Evolutionary conservation across 2,797 vertebrate species (phyloP), one percentile per base, ranked within the genome.

Genomic region (Falco naumanni): DNA sequence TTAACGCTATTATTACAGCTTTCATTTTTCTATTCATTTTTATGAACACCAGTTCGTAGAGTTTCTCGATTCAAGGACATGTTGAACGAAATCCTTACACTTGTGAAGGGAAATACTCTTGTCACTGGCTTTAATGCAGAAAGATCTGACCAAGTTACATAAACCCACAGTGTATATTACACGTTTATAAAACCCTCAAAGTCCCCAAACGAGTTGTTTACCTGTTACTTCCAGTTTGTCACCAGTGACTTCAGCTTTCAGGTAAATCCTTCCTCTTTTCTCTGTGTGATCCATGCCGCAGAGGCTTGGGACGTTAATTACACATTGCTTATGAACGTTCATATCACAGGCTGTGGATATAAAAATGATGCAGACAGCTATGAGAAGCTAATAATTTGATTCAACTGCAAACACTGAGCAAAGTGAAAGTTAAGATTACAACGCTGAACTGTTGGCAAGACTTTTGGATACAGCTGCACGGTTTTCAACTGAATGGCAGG

Each of bases 251-350:
- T 99, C 99, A 5, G 99, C 99, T 97, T 99, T 99, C 96, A 99
- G 99, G 92, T 99, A 99, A 90, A 99, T 97, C 79, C 99, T 98
- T 25, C 99, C 99, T 61, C 99, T 98, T 34, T 99, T 99, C 97
- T 99, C 99, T 0, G 99, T 99, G 98, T 99, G 99, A 97, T 99
- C 99, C 88, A 98, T 99, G 64, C 99, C 99, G 13, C 99, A 99
- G 94, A 99, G 98, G 96, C 99, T 99, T 4, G 99, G 99, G 89
- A 99, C 99, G 1, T 99, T 99, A 93, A 99, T 99, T 75, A 99
- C 99, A 5, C 99, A 99, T 92, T 99, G 98, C 94, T 99, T 99
- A 97, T 99, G 99, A 53, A 99, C 99, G 7, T 99, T 99, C 99
- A 99, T 99, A 87, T 99, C 99, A 59, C 99, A 99, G 92, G 99